A percentile compares a stretch with the other conserved stretches of the same genome.
These are phyloP conservation scores for Drosophila lini DNA, from an alignment of 1,140 invertebrate species.

Conservation along the genomic window DNA sequence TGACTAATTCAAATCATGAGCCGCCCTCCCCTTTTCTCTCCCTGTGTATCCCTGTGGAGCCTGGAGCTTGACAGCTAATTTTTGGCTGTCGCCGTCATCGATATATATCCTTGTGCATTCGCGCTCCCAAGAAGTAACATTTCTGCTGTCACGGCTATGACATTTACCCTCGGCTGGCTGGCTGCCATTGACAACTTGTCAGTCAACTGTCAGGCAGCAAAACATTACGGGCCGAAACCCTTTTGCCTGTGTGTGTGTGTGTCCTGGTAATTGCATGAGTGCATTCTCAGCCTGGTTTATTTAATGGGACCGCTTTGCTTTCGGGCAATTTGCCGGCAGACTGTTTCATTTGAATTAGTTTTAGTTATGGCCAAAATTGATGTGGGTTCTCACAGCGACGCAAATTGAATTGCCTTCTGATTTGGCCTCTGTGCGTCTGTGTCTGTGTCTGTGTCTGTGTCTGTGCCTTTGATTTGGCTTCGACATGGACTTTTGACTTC, in stretches of 20 bases:
- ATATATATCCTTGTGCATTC: conserved; percentile 34
- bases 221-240: conserved; percentile 36
- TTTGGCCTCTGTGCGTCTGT: too few relatives aligned
- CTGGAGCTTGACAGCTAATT: conserved; percentile 49
- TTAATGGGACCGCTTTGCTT: conserved; percentile 49
- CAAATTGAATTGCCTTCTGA: conserved; percentile 41
- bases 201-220: conserved; percentile 72
- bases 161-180: conserved; percentile 24
- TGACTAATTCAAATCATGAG: conserved; percentile 59
- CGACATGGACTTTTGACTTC: not conserved
- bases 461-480: conserved; percentile 13
- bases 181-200: conserved; percentile 77
- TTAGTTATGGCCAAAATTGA: conserved; percentile 51
- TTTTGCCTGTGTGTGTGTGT: conserved; percentile 16
- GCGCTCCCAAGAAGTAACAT: conserved; percentile 35
- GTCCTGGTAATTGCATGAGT: conserved; percentile 72
- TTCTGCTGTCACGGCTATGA: conserved; percentile 48
- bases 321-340: conserved; percentile 49
- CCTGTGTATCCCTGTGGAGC: conserved; percentile 8
- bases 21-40: not conserved
- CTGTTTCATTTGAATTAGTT: conserved; percentile 50
- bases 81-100: conserved; percentile 47
- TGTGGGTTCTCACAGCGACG: conserved; percentile 34
- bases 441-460: not conserved
- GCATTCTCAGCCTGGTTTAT: conserved; percentile 61